Base-by-base conservation (phyloP, 2,888 invertebrate genomes). In the Spilarctia lutea region DNA sequence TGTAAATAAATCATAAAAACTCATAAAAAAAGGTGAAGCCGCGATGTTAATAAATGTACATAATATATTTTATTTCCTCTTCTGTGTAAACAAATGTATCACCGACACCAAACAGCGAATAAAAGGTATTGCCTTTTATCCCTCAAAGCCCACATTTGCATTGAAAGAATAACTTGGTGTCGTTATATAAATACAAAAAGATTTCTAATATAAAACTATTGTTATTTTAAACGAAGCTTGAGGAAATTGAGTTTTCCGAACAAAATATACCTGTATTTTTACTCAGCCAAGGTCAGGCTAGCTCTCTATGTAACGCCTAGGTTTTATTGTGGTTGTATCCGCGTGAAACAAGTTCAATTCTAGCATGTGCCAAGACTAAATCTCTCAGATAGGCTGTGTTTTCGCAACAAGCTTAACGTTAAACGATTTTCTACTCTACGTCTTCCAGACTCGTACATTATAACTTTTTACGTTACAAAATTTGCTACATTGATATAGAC, bases 321-420 rank as follows among this genome's bases (percentile, higher is more conserved):
- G 75, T 75, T 74, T 70, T 75, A 73, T 75, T 82, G 65, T 63
- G 71, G 70, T 68, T 74, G 75, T 72, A 83, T 79, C 78, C 72
- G 48, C 79, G 74, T 76, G 73, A 79, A 83, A 83, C 78, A 74
- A 76, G 67, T 60, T 67, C 35, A 33, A 30, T 65, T 65, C 30
- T 33, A 11, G 35, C 48, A 75, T 48, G 72, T 33, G 42, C 65
- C 13, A 24, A 60, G 52, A 27, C 48, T 48, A 65, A 68, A 72
- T 68, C 45, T 75, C n/a, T 72, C 13, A 65, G 27, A 35, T 30
- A 68, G 39, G 63, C 35, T 33, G 70, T 27, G 8, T 8, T n/a
- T 67, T 13, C 13, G 4, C 18, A 66, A 11, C 11, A 10, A 35
- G 8, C 39, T 42, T 11, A 70, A 35, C 33, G 56, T n/a, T 60